Base-by-base conservation (phyloP, 2,888 invertebrate genomes). In the Leucoma salicis region DNA sequence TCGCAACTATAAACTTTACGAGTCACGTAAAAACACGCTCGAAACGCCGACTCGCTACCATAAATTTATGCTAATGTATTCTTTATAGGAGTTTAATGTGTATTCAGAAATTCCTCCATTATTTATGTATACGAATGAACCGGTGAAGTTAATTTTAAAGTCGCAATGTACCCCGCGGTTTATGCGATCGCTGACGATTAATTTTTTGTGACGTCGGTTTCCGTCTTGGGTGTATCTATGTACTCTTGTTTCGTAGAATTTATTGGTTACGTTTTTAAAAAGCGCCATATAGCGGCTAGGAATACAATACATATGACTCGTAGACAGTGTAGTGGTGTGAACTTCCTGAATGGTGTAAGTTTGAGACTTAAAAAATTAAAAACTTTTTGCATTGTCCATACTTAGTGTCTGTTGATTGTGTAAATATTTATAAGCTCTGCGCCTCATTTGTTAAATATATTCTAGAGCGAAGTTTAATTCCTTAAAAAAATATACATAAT, bases 51-150 rank as follows among this genome's bases (percentile, higher is more conserved):
- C 83, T 84, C 75, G 83, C 88, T 83, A 78, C 87, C 85, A 86
- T 89, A 88, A 89, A 89, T 89, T 89, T 87, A 89, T 89, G 89
- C 87, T 89, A 89, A 89, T 89, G 88, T 88, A 89, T 89, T 89
- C 89, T 88, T 87, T 89, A 89, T 89, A 87, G 88, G 85, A 88
- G 84, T 88, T 89, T 88, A 88, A 88, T 89, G 88, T 83, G 86
- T 86, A 88, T 89, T 86, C 87, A 84, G 84, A 85, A 88, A 89
- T 89, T 85, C 88, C 82, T 75, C 81, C 84, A 85, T 87, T 89
- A 88, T 89, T 89, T 88, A 88, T 87, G 85, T 86, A 82, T 84
- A 82, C 85, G 85, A 87, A 86, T 88, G 85, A 85, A 87, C 87
- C 85, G 83, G 82, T 84, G 81, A 84, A 86, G 88, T 88, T 88